phyloP scores from a whole-genome alignment of 2,888 invertebrate genomes.

The Epinotia bilunana region DNA sequence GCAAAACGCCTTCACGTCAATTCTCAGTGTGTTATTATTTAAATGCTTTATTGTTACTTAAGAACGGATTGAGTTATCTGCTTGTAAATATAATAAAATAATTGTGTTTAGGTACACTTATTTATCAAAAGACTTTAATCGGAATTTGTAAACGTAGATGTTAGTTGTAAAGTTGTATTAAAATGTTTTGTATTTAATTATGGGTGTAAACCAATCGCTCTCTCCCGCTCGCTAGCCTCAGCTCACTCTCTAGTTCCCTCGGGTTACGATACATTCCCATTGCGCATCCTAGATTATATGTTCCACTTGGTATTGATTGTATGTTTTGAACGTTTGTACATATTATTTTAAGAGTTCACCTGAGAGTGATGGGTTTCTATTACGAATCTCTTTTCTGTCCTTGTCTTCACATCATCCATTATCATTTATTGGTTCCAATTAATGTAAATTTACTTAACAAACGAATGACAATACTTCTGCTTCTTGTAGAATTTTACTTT shows the following conservation, averaged over 20 bases:
- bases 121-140: slow-evolving; percentile 77
- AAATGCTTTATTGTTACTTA: slow-evolving; percentile 80
- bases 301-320: slow-evolving; percentile 70
- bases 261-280: slow-evolving; percentile 53
- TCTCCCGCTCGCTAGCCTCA: slow-evolving; percentile 77
- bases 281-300: slow-evolving; percentile 62
- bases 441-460: slow-evolving; percentile 45
- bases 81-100: slow-evolving; percentile 82
- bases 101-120: slow-evolving; percentile 80
- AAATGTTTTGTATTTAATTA: slow-evolving; percentile 82
- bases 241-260: slow-evolving; percentile 70
- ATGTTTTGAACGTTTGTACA: slow-evolving; percentile 81
- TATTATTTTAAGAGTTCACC: slow-evolving; percentile 82
- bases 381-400: slow-evolving; percentile 77
- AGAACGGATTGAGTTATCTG: slow-evolving; percentile 80
- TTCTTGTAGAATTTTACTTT: slow-evolving; percentile 39
- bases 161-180: slow-evolving; percentile 84
- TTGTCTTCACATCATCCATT: slow-evolving; percentile 54
- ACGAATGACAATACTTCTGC: slow-evolving; percentile 43
- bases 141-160: slow-evolving; percentile 81
- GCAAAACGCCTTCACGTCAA: slow-evolving; percentile 83
- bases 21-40: slow-evolving; percentile 85
- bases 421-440: slow-evolving; percentile 44
- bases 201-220: slow-evolving; percentile 82
- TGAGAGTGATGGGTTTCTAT: slow-evolving; percentile 77